Evolutionary conservation across 2,888 invertebrate genomes (phyloP).

Genomic region (Bruchidius siliquastri): DNA sequence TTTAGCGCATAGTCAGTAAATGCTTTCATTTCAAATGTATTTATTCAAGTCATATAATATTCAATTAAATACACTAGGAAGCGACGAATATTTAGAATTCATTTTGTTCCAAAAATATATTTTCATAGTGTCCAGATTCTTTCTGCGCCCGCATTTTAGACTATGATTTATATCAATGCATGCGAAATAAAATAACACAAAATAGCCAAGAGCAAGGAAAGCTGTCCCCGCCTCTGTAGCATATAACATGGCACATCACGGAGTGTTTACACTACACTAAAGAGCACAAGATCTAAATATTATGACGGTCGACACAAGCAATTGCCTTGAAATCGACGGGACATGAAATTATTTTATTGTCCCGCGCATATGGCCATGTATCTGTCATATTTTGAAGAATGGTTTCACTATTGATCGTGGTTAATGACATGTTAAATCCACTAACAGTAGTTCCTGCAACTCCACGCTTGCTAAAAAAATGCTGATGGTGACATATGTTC

Average conservation of each 20-base stretch:
- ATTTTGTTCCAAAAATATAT: no score
- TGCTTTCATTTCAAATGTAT: no score
- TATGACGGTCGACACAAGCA: not conserved
- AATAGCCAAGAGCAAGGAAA: no score
- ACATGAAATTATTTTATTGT: conserved; percentile 1
- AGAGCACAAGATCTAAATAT: not conserved
- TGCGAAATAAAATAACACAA: no score
- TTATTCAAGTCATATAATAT: no score
- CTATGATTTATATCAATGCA: no score
- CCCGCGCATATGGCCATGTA: not conserved
- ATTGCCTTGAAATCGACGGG: not conserved
- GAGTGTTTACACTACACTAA: not conserved
- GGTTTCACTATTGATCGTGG: not conserved
- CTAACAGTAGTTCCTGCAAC: not conserved
- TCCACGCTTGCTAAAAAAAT: not conserved
- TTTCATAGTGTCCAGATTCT: no score
- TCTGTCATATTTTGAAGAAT: not conserved
- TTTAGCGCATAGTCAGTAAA: no score
- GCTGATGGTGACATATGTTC: not conserved
- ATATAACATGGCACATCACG: not conserved
- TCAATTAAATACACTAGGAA: no score
- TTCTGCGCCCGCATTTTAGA: no score
- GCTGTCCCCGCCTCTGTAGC: not conserved
- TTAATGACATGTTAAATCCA: not conserved
- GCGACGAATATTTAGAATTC: no score